phyloP scores from a whole-genome alignment of 2,113 vertebrate genomes.

The Eublepharis macularius region DNA sequence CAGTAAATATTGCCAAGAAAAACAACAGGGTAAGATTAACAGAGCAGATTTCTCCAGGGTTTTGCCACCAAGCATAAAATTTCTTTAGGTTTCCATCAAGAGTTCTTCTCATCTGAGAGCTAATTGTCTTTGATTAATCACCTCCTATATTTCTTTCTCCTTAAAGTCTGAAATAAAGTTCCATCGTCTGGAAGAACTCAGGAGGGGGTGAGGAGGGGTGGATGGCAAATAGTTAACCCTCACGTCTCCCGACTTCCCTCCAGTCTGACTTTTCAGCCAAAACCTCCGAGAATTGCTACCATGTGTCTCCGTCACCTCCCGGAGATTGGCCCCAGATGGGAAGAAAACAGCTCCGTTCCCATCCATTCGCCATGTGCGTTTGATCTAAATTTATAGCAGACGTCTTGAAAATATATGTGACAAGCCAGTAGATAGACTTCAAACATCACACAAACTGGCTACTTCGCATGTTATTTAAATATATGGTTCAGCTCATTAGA shows the following conservation, averaged over 20 bases:
- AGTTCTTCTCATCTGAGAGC: fast-evolving
- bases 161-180: background rate
- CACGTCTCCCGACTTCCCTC: constrained; percentile 29
- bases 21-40: background rate
- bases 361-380: constrained; percentile 53
- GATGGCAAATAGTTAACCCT: constrained; percentile 20
- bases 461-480: constrained; percentile 58
- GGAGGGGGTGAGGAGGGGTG: background rate
- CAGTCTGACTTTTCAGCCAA: constrained; percentile 61
- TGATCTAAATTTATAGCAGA: constrained; percentile 70
- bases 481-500: constrained; percentile 37
- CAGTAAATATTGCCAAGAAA: fast-evolving
- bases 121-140: background rate
- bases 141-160: background rate
- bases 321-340: constrained; percentile 74
- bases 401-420: constrained; percentile 61
- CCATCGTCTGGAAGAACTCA: background rate
- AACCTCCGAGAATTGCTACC: constrained; percentile 67
- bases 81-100: background rate
- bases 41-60: fast-evolving
- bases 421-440: constrained; percentile 65
- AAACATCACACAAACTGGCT: constrained; percentile 55
- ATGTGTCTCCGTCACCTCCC: constrained; percentile 61
- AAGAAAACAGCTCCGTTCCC: constrained; percentile 37
- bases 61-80: background rate